A percentile compares a stretch with the other conserved stretches of the same genome.
These are phyloP conservation scores for Agraylea sexmaculata DNA, from an alignment of 1,140 invertebrate species.

Conservation along the genomic window DNA sequence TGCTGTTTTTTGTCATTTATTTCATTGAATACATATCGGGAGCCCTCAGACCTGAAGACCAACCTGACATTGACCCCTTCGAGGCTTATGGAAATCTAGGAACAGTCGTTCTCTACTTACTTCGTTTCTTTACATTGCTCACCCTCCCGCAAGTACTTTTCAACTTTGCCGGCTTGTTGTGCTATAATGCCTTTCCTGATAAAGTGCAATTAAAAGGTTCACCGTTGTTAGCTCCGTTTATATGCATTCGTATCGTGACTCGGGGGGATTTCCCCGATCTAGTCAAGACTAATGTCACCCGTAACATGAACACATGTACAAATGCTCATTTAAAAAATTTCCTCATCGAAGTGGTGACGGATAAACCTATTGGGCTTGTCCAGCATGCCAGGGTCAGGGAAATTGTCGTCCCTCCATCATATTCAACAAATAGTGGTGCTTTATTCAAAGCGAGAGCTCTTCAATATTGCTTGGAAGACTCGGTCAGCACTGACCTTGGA, in stretches of 20 bases:
- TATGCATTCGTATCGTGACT: slow-evolving; percentile 92
- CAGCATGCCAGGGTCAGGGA: slow-evolving; percentile 64
- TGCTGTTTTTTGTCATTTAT: slow-evolving; percentile 63
- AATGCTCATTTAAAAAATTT: slow-evolving; percentile 92
- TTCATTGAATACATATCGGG: slow-evolving; percentile 69
- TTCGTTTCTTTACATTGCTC: slow-evolving; percentile 73
- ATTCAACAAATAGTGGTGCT: slow-evolving; percentile 80
- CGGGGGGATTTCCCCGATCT: slow-evolving; percentile 89
- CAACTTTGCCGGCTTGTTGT: slow-evolving; percentile 80
- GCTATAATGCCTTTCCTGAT: slow-evolving; percentile 92
- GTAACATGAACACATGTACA: slow-evolving; percentile 82
- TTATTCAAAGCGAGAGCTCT: slow-evolving; percentile 91
- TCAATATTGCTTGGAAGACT: slow-evolving; percentile 91
- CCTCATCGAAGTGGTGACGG: slow-evolving; percentile 93
- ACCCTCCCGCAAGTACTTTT: slow-evolving; percentile 83
- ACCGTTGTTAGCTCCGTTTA: slow-evolving; percentile 83
- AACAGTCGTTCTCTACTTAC: slow-evolving; percentile 61
- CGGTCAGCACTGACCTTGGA: slow-evolving; percentile 66
- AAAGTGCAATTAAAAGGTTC: slow-evolving; percentile 84
- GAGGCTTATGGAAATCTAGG: slow-evolving; percentile 61
- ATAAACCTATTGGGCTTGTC: slow-evolving; percentile 69
- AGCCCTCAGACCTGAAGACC: slow-evolving; percentile 55
- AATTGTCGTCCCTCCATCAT: slow-evolving; percentile 75
- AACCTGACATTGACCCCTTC: slow-evolving; percentile 64
- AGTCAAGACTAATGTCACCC: slow-evolving; percentile 76